These are phyloP conservation scores for Drosophila histrio DNA, from an alignment of 2,888 invertebrate species.

Conservation along the genomic window DNA sequence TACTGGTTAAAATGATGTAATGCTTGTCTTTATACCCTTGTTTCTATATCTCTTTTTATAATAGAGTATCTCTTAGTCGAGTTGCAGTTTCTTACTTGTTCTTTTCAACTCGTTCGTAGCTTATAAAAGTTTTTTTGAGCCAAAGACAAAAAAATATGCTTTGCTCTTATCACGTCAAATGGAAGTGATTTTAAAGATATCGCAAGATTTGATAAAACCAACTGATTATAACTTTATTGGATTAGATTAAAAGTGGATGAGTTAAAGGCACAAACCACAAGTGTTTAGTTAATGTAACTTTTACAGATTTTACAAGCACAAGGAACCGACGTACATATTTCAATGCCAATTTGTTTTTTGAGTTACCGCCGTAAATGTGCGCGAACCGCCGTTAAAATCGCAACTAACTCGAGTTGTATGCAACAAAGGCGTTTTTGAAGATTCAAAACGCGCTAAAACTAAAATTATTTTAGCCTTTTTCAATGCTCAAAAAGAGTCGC, in stretches of 20 bases:
- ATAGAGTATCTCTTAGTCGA: not conserved
- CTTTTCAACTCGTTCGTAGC: not conserved
- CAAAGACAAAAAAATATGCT: slow-evolving; percentile 45
- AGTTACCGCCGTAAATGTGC: slow-evolving; percentile 39
- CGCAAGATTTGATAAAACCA: slow-evolving; percentile 28
- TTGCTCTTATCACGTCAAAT: slow-evolving; percentile 33
- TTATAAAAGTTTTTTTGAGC: slow-evolving; percentile 31
- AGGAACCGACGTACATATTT: slow-evolving; percentile 12
- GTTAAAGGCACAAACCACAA: slow-evolving; percentile 1
- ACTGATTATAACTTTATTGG: slow-evolving; percentile 17
- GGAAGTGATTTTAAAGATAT: slow-evolving; percentile 21
- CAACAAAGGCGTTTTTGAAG: slow-evolving; percentile 67
- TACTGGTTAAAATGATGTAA: too few species aligned
- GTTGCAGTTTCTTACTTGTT: slow-evolving; percentile 19
- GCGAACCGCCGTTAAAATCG: slow-evolving; percentile 58
- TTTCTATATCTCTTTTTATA: not conserved
- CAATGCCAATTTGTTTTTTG: not conserved
- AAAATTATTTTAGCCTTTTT: slow-evolving; percentile 66
- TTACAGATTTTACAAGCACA: slow-evolving; percentile 41
- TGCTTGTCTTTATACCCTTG: not conserved
- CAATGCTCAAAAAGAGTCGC: slow-evolving; percentile 19
- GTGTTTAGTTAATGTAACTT: not conserved
- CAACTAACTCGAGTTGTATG: slow-evolving; percentile 64
- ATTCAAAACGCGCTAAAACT: slow-evolving; percentile 63
- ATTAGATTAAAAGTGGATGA: slow-evolving; percentile 21